Conservation (phyloP, 2,888 invertebrate genomes). For the Pterostichus madidus region DNA sequence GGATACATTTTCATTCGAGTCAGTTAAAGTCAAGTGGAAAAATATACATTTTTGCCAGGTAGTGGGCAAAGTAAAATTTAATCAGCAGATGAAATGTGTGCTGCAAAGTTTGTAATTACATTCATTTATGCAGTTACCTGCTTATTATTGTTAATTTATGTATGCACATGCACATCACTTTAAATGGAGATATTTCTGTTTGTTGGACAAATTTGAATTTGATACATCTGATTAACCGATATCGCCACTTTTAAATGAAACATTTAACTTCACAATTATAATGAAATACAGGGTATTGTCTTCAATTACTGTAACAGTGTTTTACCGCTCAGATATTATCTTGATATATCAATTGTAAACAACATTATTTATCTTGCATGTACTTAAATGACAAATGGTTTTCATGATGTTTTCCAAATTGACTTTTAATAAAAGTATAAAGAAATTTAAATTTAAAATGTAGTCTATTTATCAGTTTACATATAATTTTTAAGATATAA, state of each 20-base stretch:
- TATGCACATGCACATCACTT: conserved; percentile 60
- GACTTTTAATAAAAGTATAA: no score
- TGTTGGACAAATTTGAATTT: conserved; percentile 48
- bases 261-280: conserved; percentile 15
- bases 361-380: conserved; percentile 9
- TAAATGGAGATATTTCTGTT: conserved; percentile 46
- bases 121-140: conserved; percentile 65
- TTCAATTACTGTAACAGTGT: conserved; percentile 3
- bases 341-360: conserved; percentile 36
- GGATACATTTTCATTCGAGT: conserved; percentile 14
- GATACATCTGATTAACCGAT: conserved; percentile 44
- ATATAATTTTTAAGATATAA: no score
- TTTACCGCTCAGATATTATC: conserved; percentile 9
- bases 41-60: conserved; percentile 60
- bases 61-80: conserved; percentile 42
- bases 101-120: conserved; percentile 61
- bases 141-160: conserved; percentile 64
- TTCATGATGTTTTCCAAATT: no score
- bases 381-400: not conserved
- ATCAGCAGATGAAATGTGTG: conserved; percentile 59
- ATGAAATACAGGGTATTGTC: conserved; percentile 32
- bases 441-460: no score
- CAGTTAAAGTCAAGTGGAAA: conserved; percentile 22
- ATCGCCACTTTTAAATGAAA: conserved; percentile 36
- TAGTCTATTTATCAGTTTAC: no score